Evolutionary conservation across 2,888 invertebrate species (phyloP).

Genomic region (Torymus texanus): DNA sequence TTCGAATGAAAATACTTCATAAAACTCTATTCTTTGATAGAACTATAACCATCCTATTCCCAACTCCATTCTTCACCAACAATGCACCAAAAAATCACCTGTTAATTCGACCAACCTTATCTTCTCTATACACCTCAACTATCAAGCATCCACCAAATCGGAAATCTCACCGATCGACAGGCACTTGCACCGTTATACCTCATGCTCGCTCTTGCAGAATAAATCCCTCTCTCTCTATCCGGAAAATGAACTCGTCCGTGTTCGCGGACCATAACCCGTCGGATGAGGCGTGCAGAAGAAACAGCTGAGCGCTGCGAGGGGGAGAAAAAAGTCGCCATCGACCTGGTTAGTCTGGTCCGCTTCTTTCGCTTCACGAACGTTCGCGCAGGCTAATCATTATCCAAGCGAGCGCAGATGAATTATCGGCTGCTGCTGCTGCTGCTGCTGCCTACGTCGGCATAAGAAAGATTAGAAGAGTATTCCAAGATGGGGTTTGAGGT

Average conservation of each 20-base stretch:
- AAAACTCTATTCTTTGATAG: too few relatives aligned
- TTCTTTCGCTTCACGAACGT: background rate
- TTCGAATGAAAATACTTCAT: too few relatives aligned
- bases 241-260: constrained; percentile 13
- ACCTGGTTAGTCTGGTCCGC: constrained; percentile 36
- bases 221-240: background rate
- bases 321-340: background rate
- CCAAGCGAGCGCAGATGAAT: constrained; percentile 10
- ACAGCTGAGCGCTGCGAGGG: background rate
- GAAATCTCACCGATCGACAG: background rate
- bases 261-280: constrained; percentile 3
- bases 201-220: too few relatives aligned
- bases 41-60: too few relatives aligned
- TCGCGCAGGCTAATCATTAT: constrained; percentile 25
- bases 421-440: background rate
- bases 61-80: too few relatives aligned
- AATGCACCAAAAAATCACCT: too few relatives aligned
- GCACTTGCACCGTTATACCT: background rate
- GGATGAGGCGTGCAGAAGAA: background rate
- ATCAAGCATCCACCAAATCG: too few relatives aligned
- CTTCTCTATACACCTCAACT: too few relatives aligned
- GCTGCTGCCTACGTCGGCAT: too few relatives aligned
- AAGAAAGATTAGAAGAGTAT: too few relatives aligned
- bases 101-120: too few relatives aligned
- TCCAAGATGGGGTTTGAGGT: too few relatives aligned